Base-by-base conservation (phyloP, 2,797 vertebrate genomes). In the Taeniopygia guttata region DNA sequence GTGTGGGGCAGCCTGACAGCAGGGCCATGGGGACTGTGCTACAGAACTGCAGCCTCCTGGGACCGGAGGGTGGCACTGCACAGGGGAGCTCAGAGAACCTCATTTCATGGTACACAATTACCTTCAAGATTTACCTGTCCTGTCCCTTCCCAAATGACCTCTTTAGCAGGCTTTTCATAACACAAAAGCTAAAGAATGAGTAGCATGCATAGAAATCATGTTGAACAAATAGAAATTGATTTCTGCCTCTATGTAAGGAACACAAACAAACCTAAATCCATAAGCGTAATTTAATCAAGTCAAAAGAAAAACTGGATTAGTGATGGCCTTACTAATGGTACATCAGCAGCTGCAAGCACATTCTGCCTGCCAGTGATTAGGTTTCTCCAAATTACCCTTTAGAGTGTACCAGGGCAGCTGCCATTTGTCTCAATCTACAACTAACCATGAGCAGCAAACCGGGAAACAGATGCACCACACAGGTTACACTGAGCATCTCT, bases 301-400 rank as follows among this genome's bases (percentile, higher is more conserved):
- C 91, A 32, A 60, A 86, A 87, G 51, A 68, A 82, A 75, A 73
- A 25, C 29, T 1, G 1, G 10, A 62, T 67, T 58, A 75, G 69
- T 45, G 92, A 89, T 89, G 89, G 78, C 63, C 77, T 87, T 45
- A 18, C 55, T 91, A 91, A 96, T 75, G 67, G 82, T 30, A 30
- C 72, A 93, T 14, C 74, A 80, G 87, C 95, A 91, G 95, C 90
- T 82, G 75, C 60, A 92, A 70, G 77, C 91, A 87, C 82, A 54
- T 81, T 77, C n/a, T 70, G 86, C 78, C 87, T 88, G 70, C 77
- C 83, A 49, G 54, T 91, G 91, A 94, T 96, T 90, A 89, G 94
- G 87, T 94, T 96, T 95, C 76, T 84, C 74, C 88, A 88, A 94
- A 96, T 96, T 96, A 94, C 64, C 89, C 85, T 90, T 68, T 9